Evolutionary conservation across 2,888 invertebrate species (phyloP), one percentile per base, ranked within the genome.

Genomic region (Nomada fabriciana): DNA sequence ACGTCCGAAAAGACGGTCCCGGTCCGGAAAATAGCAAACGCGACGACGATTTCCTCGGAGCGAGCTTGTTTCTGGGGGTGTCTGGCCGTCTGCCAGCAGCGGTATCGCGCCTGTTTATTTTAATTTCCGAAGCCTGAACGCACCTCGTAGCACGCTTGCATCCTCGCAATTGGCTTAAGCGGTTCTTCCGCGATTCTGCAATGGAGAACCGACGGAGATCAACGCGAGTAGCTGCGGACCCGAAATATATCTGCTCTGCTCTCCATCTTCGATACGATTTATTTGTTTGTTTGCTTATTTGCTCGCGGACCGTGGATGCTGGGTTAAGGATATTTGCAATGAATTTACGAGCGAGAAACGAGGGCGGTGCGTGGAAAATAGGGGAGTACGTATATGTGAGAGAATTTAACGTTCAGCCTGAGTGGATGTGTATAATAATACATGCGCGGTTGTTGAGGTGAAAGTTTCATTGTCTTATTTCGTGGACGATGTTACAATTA

Each of bases 71-170:
- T 0, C 13, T 69, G 61, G 80, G 68, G 87, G 88, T 86, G 87
- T 80, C 85, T 90, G 90, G 90, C 88, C 29, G 9, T 18, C 15
- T 64, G 90, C 90, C 90, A 90, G 42, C 15, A 52, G 60, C 63
- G 80, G 77, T 87, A 86, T 89, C 86, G 82, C 79, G 87, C 83
- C 89, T 90, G 90, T 90, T 90, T 90, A 90, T 89, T 90, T 90
- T 90, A 90, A 90, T 90, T 90, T 88, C 85, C 80, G 87, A 89
- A 89, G 83, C 89, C 89, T 0, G 89, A 87, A 88, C 88, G 87
- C 83, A 59, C 83, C 86, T 87, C 83, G 84, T 82, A 82, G 67
- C 67, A 83, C 86, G 85, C 86, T 84, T 0, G 83, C 84, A 82
- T 86, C 87, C 43, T 70, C 50, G 70, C 83, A 59, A 78, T 83